Percentiles rank a stretch among this genome's conserved stretches.
Evolutionary conservation across 1,140 invertebrate genomes (phyloP).

Genomic region (Pseudomyrmex sp.): DNA sequence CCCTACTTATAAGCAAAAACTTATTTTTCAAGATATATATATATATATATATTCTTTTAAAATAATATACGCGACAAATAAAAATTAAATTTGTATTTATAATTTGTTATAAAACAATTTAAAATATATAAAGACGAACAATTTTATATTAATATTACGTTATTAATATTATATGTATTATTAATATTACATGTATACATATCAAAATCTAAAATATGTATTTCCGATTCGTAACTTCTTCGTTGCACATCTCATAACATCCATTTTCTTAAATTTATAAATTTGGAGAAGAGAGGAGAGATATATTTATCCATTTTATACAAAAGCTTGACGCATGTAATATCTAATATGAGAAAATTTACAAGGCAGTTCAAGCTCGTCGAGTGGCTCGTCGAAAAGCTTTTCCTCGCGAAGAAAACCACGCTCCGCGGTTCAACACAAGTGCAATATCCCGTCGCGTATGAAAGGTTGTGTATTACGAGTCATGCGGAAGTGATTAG

Average conservation of each 20-base stretch:
- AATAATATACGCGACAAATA: too few relatives aligned
- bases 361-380: slow-evolving; percentile 8
- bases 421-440: neutral
- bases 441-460: slow-evolving; percentile 36
- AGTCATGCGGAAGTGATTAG: slow-evolving; percentile 53
- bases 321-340: slow-evolving; percentile 38
- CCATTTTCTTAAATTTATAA: slow-evolving; percentile 35
- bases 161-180: too few relatives aligned
- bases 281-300: neutral
- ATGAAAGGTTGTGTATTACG: slow-evolving; percentile 31
- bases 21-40: neutral
- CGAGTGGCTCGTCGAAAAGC: neutral
- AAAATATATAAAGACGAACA: too few relatives aligned
- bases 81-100: too few relatives aligned
- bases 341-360: slow-evolving; percentile 49
- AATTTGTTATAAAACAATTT: neutral
- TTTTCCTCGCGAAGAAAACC: neutral
- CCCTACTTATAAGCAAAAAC: neutral
- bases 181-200: too few relatives aligned
- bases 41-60: too few relatives aligned
- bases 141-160: too few relatives aligned
- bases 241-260: neutral
- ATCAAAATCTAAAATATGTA: too few relatives aligned
- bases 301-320: slow-evolving; percentile 11
- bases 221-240: neutral